A percentile compares a stretch with the other conserved stretches of the same genome.
These are phyloP conservation scores for Excalfactoria chinensis DNA, from an alignment of 2,113 vertebrate genomes.

Conservation along the genomic window DNA sequence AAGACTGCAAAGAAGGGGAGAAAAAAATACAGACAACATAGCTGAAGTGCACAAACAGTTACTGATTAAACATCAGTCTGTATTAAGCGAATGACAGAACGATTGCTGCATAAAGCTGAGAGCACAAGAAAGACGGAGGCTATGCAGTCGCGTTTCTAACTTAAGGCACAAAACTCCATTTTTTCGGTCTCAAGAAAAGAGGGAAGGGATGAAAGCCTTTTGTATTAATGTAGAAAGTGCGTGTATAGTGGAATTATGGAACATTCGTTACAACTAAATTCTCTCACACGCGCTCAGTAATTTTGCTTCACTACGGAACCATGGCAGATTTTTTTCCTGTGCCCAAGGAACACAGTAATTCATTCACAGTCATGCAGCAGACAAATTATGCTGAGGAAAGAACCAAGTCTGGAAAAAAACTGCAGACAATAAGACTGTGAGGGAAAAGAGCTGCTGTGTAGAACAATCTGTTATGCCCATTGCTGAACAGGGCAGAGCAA, in stretches of 20 bases:
- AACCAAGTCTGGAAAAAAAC: not conserved
- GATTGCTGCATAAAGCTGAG: not conserved
- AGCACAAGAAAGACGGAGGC: not conserved
- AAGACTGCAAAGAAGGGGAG: not conserved
- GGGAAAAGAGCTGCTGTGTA: not conserved
- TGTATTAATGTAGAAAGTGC: not conserved
- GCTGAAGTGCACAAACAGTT: not conserved
- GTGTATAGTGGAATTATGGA: not conserved
- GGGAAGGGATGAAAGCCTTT: not conserved
- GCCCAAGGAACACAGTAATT: not conserved
- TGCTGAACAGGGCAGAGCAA: not conserved
- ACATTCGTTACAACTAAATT: not conserved
- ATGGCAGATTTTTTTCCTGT: not conserved
- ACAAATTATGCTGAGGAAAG: not conserved
- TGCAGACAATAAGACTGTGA: not conserved
- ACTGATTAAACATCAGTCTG: not conserved
- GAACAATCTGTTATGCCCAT: not conserved
- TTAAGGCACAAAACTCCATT: not conserved
- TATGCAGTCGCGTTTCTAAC: not conserved
- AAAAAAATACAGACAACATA: rapidly evolving
- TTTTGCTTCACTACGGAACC: not conserved
- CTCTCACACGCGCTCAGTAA: not conserved
- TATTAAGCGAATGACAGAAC: not conserved
- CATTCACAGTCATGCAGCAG: not conserved
- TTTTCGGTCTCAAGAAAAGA: not conserved